Evolutionary conservation across 2,888 invertebrate genomes (phyloP), one percentile per base, ranked within the genome.

Genomic region (Drosophila infuscata): DNA sequence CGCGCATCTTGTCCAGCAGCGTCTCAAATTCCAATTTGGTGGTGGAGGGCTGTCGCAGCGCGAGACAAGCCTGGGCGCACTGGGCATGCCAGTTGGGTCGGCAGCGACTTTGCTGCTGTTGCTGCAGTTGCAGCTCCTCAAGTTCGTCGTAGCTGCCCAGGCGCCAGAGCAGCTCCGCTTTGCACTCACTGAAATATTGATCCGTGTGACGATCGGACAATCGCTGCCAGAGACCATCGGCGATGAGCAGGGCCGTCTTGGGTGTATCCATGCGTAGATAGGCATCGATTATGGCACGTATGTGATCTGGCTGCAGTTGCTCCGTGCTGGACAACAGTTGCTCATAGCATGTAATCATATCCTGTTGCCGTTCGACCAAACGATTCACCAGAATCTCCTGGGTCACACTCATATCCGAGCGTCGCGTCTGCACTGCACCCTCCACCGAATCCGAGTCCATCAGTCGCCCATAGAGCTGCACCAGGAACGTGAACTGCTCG

Each of bases 361-460:
- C 98, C 92, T 96, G 96, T 54, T 96, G 93, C 73, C 96, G 95
- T 43, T 98, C 98, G 4, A 96, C 96, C 46, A 97, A 96, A 88
- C 97, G 97, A 92, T 98, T 96, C 12, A 97, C 96, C 29, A 98
- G 93, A 70, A 99, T 96, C 88, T 97, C 94, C 91, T 99, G 97
- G 67, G 96, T 95, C 4, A 98, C 93, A 0, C 96, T 96, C 2
- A 98, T 96, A 83, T 96, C 96, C 0, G 95, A 95, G 65, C 96
- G 94, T 88, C 97, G 95, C 76, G 97, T 94, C 17, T 96, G 96
- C 59, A 96, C 94, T 11, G 97, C 95, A 11, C 96, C 98, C 76
- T 96, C 95, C 0, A 99, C 97, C 12, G 97, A 97, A 92, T 99
- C 99, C 0, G 98, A 96, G 92, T 99, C 98, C 92, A 98, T 97